phyloP scores from a whole-genome alignment of 2,797 vertebrate species.

The Lacerta viridis region DNA sequence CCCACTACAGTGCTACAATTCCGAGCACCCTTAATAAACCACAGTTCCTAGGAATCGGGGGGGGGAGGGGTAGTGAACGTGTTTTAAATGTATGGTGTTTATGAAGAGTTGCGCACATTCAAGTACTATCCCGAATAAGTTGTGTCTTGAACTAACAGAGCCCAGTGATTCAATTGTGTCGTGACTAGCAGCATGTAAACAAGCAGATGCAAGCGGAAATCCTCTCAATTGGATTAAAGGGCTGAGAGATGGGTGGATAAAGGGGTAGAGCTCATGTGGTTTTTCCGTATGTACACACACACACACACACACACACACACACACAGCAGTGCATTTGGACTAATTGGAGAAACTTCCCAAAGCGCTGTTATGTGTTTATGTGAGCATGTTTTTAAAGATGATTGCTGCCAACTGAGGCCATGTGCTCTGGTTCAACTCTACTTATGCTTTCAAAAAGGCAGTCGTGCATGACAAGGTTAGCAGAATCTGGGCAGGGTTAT shows the following conservation, averaged over 20 bases:
- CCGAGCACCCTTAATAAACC: too few species aligned
- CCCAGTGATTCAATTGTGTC: background rate
- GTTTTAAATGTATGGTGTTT: background rate
- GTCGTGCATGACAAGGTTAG: background rate
- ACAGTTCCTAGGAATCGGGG: too few species aligned
- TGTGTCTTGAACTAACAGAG: background rate
- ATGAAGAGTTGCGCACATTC: conserved; percentile 1
- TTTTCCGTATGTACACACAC: conserved; percentile 21
- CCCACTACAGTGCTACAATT: too few species aligned
- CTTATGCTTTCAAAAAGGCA: background rate
- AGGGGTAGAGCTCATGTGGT: conserved; percentile 13
- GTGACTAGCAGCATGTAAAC: conserved; percentile 22
- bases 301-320: background rate
- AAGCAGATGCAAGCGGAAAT: conserved; percentile 43
- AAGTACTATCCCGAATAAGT: background rate
- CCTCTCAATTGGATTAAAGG: conserved; percentile 31
- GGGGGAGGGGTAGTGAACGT: too few species aligned
- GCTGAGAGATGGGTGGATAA: conserved; percentile 26
- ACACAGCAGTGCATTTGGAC: conserved; percentile 1
- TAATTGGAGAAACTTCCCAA: conserved; percentile 29
- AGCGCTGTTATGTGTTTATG: background rate
- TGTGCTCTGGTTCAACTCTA: background rate
- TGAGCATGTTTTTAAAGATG: background rate
- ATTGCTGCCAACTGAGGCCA: background rate
- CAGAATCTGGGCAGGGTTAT: background rate